Conservation (phyloP, 2,888 invertebrate genomes). For the Schrankia costaestrigalis region DNA sequence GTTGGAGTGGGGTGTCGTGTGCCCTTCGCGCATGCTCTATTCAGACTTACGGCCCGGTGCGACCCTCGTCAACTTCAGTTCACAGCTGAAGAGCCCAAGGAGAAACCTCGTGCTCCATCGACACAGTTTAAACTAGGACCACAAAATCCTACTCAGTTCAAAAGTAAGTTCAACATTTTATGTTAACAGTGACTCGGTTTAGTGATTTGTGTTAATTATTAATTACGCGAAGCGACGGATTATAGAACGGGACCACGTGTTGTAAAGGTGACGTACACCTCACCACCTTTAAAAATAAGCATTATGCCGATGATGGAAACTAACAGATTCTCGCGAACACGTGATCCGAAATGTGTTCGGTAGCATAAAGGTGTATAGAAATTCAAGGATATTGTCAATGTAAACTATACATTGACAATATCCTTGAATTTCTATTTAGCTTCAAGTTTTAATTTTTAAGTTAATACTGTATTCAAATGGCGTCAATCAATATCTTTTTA, state of each 20-base stretch:
- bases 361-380: too few relatives aligned
- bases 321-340: too few relatives aligned
- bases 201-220: background rate
- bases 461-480: conserved; percentile 53
- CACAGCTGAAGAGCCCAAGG: conserved; percentile 57
- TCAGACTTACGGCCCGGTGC: conserved; percentile 49
- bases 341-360: too few relatives aligned
- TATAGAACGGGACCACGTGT: conserved; percentile 40
- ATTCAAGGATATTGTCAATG: too few relatives aligned
- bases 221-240: too few relatives aligned
- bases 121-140: conserved; percentile 52
- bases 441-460: too few relatives aligned
- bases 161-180: conserved; percentile 57
- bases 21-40: conserved; percentile 71
- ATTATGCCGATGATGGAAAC: conserved; percentile 19
- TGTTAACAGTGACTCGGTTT: background rate
- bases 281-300: conserved; percentile 27
- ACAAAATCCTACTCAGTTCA: conserved; percentile 65
- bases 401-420: too few relatives aligned
- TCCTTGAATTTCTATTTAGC: too few relatives aligned
- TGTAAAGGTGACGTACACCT: conserved; percentile 21
- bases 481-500: conserved; percentile 61
- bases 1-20: conserved; percentile 53
- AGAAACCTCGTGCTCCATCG: conserved; percentile 37
- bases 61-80: conserved; percentile 66